Evolutionary conservation across 2,797 vertebrate species (phyloP), one percentile per base, ranked within the genome.

Genomic region (Mormyrops attenuatus): DNA sequence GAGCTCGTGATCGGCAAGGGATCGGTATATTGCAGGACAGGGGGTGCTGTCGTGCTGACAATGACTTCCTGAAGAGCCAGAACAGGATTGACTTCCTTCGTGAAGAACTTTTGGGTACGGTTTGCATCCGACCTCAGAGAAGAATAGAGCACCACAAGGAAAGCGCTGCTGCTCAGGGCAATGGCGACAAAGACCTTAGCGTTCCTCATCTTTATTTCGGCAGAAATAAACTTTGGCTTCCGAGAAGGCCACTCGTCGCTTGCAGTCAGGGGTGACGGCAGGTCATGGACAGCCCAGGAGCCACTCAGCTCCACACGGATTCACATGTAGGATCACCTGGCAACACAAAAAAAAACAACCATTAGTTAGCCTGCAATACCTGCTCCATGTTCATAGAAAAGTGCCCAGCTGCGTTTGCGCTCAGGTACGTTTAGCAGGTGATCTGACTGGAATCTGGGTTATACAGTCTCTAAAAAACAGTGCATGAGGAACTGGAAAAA

Each of bases 101-200:
- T 3, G 8, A 1, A 9, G 0, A 4, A 0, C 22, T 2, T 90
- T 86, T 2, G 84, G 2, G 60, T 17, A 11, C 13, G 2, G 7
- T 85, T n/a, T 0, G 1, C 88, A 20, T 93, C 89, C 0, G 91
- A 63, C 13, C 84, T 90, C 0, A 93, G 26, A 0, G 80, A 91
- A 0, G 92, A 91, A 89, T 93, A 95, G 52, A 95, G 60, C 1
- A 94, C 55, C 5, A 95, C 13, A 1, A 95, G 5, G 4, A 92
- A n/a, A 0, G 93, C 20, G 20, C 91, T 60, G 52, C 90, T n/a
- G 0, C 92, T 5, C 44, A 95, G 0, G 2, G 90, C 85, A 87
- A 94, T 82, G 0, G 85, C 89, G 2, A 44, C 0, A 30, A 89
- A 50, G 84, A 93, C 89, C 38, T 77, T 86, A 30, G 89, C 6